A percentile compares a stretch with the other conserved stretches of the same genome.
phyloP scores from a whole-genome alignment of 2,888 invertebrate genomes.

The Synergus japonicus region DNA sequence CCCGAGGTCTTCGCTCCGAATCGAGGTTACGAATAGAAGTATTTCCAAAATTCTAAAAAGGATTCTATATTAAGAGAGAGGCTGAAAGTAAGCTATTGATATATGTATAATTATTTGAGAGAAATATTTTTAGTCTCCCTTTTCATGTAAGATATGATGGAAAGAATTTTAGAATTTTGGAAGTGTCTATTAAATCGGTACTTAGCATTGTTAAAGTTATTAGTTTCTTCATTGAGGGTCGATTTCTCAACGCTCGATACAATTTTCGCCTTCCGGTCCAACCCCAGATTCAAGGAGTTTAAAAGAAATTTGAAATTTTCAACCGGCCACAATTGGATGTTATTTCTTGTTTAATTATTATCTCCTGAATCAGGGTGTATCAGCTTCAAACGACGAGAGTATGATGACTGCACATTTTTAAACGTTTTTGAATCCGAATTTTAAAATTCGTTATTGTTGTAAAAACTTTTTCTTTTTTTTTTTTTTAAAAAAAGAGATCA shows the following conservation, averaged over 20 bases:
- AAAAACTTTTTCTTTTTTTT: background rate
- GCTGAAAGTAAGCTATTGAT: no score
- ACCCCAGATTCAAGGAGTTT: background rate
- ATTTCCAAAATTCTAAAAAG: background rate
- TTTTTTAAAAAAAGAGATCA: background rate
- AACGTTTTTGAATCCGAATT: slow-evolving; percentile 40
- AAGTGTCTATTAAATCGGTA: background rate
- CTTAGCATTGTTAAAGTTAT: background rate
- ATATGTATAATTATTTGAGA: no score
- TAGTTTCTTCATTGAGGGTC: background rate
- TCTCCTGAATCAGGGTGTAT: slow-evolving; percentile 52
- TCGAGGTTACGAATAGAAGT: background rate
- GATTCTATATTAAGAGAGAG: background rate
- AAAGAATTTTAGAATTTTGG: background rate
- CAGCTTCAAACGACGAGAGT: slow-evolving; percentile 48
- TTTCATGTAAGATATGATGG: background rate
- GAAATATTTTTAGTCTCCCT: background rate
- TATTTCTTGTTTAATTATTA: background rate
- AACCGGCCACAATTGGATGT: background rate
- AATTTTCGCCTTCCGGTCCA: background rate
- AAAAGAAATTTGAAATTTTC: background rate
- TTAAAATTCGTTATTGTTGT: background rate
- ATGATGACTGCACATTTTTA: slow-evolving; percentile 54
- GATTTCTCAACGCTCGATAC: background rate
- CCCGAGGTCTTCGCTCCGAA: slow-evolving; percentile 14